phyloP scores from a whole-genome alignment of 2,797 vertebrate genomes.

The Tenualosa ilisha region DNA sequence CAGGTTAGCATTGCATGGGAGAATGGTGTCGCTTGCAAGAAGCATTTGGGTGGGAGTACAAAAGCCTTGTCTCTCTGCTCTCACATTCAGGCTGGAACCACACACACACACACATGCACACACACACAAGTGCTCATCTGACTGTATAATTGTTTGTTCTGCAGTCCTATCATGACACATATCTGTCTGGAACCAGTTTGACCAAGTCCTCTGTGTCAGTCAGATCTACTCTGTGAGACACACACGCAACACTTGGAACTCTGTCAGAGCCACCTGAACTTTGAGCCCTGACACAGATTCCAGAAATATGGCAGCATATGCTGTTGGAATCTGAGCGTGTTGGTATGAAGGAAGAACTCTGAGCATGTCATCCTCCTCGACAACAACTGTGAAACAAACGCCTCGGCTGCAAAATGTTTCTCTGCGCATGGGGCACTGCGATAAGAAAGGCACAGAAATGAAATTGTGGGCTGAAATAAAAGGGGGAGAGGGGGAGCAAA shows the following conservation, averaged over 20 bases:
- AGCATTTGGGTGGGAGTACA: not conserved
- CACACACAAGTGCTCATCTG: not conserved
- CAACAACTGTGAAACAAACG: conserved; percentile 49
- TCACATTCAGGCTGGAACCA: conserved; percentile 22
- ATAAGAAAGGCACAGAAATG: conserved; percentile 9
- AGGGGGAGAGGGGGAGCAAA: not conserved
- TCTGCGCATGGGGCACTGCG: not conserved
- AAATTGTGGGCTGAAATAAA: not conserved
- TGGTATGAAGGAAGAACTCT: conserved; percentile 58
- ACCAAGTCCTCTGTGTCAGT: conserved; percentile 13
- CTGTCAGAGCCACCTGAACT: conserved; percentile 16
- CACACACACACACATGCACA: not conserved
- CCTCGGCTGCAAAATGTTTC: conserved; percentile 32
- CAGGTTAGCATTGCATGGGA: conserved; percentile 35
- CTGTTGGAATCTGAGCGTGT: conserved; percentile 45
- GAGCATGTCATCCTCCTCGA: conserved; percentile 53
- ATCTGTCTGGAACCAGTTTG: conserved; percentile 16
- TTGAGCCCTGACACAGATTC: conserved; percentile 26
- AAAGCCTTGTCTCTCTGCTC: not conserved
- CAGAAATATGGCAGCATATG: conserved; percentile 24
- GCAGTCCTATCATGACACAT: not conserved
- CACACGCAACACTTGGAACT: not conserved
- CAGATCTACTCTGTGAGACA: conserved; percentile 9
- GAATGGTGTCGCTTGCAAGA: not conserved
- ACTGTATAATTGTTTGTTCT: not conserved